A percentile compares a stretch with the other conserved stretches of the same genome.
These are phyloP conservation scores for Actenoides hombroni DNA, from an alignment of 2,113 vertebrate genomes.

Conservation along the genomic window DNA sequence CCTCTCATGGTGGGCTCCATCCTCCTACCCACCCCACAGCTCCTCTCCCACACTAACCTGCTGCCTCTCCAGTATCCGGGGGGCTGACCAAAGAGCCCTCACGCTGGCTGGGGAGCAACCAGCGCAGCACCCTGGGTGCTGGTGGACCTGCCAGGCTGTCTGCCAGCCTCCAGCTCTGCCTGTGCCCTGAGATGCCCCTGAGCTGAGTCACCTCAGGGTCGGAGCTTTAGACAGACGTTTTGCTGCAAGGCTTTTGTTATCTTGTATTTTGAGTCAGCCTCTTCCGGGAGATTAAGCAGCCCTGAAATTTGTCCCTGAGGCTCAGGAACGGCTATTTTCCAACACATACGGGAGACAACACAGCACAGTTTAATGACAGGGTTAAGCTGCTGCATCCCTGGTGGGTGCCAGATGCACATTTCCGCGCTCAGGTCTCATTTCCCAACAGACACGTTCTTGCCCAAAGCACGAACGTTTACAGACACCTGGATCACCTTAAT, in stretches of 20 bases:
- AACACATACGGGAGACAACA: neutral
- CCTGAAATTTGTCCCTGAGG: conserved; percentile 40
- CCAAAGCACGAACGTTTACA: neutral
- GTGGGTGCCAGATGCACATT: neutral
- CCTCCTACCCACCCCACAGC: neutral
- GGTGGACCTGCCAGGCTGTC: neutral
- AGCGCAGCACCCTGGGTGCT: neutral
- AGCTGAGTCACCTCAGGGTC: neutral
- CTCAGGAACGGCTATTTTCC: neutral
- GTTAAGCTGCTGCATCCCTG: neutral
- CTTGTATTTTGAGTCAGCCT: neutral
- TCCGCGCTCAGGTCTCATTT: neutral
- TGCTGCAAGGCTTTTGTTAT: neutral
- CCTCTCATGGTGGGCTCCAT: neutral
- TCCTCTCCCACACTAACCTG: neutral
- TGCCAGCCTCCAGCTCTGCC: neutral
- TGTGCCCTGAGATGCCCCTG: neutral
- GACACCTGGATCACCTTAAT: neutral
- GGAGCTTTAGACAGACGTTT: neutral
- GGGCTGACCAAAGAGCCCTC: neutral
- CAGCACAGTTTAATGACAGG: rapidly evolving
- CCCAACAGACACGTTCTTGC: neutral
- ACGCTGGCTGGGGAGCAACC: neutral
- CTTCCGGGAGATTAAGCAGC: neutral
- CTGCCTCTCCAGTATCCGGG: rapidly evolving